These are phyloP conservation scores for Lutraria rhynchaena DNA, from an alignment of 1,140 invertebrate genomes.

Conservation along the genomic window DNA sequence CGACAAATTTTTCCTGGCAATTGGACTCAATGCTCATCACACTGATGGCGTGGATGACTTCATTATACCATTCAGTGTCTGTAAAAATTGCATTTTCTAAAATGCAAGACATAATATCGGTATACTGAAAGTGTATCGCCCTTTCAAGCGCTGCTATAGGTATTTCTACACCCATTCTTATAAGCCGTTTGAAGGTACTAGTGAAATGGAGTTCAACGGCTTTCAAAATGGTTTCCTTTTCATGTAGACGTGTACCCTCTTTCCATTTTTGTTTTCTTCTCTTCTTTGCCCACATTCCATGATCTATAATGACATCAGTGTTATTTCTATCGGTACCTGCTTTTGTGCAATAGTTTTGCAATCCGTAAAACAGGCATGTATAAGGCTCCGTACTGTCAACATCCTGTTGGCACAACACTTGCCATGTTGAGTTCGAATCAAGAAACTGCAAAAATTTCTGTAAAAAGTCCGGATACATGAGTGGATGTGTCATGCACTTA, in stretches of 20 bases:
- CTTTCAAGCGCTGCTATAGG: not conserved
- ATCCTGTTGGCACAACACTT: not conserved
- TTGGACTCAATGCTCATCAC: not conserved
- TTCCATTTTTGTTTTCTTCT: not conserved
- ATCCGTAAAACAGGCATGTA: constrained; percentile 15
- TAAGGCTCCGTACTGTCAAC: constrained; percentile 4
- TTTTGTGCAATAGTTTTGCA: not conserved
- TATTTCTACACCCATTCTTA: constrained; percentile 2
- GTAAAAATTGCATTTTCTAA: not conserved
- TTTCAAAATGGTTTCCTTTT: not conserved
- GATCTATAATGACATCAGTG: constrained; percentile 13
- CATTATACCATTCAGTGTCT: not conserved
- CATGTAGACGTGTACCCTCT: not conserved
- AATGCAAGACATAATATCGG: not conserved
- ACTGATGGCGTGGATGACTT: not conserved
- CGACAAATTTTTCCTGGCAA: not conserved
- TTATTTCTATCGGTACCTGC: not conserved
- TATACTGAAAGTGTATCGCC: not conserved
- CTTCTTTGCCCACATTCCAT: constrained; percentile 14
- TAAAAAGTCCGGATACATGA: constrained; percentile 9
- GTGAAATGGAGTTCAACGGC: not conserved
- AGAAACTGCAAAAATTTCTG: constrained; percentile 3
- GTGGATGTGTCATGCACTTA: constrained; percentile 2
- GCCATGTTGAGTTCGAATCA: not conserved
- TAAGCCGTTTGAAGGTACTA: not conserved